These are phyloP conservation scores for Drosophila engyochracea DNA, from an alignment of 2,888 invertebrate genomes.

Conservation along the genomic window DNA sequence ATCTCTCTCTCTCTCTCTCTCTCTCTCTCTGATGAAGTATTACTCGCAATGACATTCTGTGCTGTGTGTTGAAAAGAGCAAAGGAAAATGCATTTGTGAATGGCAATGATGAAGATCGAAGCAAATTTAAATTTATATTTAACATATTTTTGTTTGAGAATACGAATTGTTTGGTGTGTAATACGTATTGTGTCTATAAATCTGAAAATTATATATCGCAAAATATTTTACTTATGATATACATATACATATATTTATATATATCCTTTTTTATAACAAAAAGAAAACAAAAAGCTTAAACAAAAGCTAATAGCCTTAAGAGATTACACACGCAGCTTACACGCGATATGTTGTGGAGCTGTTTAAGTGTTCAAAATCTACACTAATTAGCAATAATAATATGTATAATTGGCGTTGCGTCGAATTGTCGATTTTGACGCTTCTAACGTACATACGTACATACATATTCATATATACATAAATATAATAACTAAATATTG, in stretches of 20 bases:
- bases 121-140: not conserved
- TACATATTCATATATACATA: constrained; percentile 1
- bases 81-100: constrained; percentile 28
- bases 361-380: not conserved
- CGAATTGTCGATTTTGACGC: constrained; percentile 14
- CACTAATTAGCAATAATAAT: constrained; percentile 16
- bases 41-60: constrained; percentile 6
- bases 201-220: too few species aligned
- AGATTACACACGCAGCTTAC: not conserved
- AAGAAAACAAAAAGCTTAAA: not conserved
- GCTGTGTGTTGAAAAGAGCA: constrained; percentile 24
- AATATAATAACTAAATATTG: constrained; percentile 33
- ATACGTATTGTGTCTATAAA: not conserved
- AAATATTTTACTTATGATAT: too few species aligned
- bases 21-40: not conserved
- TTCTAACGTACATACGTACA: too few species aligned
- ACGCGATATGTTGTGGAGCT: not conserved
- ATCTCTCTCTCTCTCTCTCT: too few species aligned
- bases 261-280: not conserved
- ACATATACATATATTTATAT: too few species aligned
- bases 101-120: not conserved
- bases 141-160: not conserved
- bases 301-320: not conserved
- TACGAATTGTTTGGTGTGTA: not conserved
- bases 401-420: constrained; percentile 8